These are phyloP conservation scores for Gambusia yucatana DNA, from an alignment of 2,797 vertebrate species.

Conservation along the genomic window DNA sequence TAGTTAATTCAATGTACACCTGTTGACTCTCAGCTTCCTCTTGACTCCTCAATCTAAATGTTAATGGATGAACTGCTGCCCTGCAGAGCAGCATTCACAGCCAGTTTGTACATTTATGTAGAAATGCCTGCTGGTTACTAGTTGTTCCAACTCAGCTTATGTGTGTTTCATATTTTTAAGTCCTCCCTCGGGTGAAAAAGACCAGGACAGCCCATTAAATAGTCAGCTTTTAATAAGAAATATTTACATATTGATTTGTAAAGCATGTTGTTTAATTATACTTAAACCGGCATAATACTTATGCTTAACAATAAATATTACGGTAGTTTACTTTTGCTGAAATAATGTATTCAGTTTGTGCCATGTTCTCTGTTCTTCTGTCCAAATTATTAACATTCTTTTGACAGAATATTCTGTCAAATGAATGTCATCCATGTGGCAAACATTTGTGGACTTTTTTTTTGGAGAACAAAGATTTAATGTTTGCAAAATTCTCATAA, in stretches of 20 bases:
- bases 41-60: slow-evolving; percentile 72
- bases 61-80: slow-evolving; percentile 61
- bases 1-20: slow-evolving; percentile 52
- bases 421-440: not conserved
- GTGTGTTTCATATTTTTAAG: slow-evolving; percentile 27
- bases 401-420: too few species aligned
- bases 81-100: slow-evolving; percentile 11
- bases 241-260: not conserved
- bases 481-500: not conserved
- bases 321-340: not conserved
- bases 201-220: not conserved
- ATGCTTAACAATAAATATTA: not conserved
- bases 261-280: not conserved
- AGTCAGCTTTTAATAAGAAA: not conserved
- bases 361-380: not conserved
- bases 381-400: not conserved
- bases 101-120: slow-evolving; percentile 26
- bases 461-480: not conserved
- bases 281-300: not conserved
- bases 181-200: not conserved
- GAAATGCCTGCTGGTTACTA: slow-evolving; percentile 22
- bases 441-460: not conserved
- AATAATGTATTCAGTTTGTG: not conserved
- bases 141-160: slow-evolving; percentile 22
- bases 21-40: slow-evolving; percentile 60